Conservation (phyloP, 2,797 vertebrate genomes). For the Poliocrania exsul region DNA sequence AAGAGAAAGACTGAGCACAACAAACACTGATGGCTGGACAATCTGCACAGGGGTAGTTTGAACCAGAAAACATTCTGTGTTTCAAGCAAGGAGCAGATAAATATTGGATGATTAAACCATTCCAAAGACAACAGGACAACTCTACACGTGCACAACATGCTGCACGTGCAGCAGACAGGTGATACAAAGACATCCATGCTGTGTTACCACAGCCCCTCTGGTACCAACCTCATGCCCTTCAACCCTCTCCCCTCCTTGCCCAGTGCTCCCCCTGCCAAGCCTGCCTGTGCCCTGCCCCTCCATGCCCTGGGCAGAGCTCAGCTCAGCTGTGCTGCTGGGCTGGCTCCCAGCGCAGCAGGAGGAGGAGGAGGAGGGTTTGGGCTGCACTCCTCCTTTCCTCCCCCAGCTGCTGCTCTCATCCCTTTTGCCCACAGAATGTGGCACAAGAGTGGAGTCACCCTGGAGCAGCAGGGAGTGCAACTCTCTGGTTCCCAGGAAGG, state of each 20-base stretch:
- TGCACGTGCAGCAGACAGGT: neutral
- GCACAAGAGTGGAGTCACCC: neutral
- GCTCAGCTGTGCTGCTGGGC: neutral
- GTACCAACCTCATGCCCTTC: neutral
- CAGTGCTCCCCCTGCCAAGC: neutral
- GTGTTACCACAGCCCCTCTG: neutral
- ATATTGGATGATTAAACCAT: neutral
- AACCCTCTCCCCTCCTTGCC: neutral
- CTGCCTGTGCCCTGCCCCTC: too few species aligned
- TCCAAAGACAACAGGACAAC: accelerated
- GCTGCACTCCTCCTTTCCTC: too few species aligned
- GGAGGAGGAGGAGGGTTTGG: neutral
- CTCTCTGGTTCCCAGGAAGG: neutral
- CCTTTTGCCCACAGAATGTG: neutral
- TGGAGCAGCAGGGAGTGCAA: neutral
- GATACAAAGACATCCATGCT: accelerated
- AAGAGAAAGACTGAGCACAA: neutral
- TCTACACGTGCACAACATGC: accelerated
- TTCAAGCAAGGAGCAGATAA: neutral
- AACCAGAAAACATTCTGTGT: neutral
- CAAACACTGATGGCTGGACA: neutral
- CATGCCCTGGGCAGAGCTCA: neutral
- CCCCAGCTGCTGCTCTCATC: neutral
- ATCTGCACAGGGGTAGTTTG: neutral
- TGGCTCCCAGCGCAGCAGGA: neutral